Evolutionary conservation across 1,140 invertebrate genomes (phyloP).

Genomic region (Macrosteles quadrilineatus): DNA sequence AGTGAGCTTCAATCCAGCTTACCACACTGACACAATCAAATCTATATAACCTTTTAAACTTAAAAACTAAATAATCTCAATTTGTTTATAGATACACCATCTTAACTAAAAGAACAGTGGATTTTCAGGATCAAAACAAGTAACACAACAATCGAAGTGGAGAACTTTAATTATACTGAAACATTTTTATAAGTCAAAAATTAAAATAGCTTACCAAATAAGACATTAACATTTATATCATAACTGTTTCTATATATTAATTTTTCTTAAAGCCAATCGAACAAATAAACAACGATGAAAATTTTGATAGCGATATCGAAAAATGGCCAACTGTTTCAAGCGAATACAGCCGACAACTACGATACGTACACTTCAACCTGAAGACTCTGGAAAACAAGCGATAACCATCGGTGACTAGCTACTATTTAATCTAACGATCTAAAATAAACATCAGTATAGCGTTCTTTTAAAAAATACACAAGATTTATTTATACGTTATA

Average conservation of each 20-base stretch:
- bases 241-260: background rate
- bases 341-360: background rate
- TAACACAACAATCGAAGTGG: background rate
- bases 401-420: background rate
- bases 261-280: background rate
- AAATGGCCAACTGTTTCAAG: background rate
- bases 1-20: no score
- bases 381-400: background rate
- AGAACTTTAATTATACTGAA: constrained; percentile 12
- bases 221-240: background rate
- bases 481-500: constrained; percentile 17
- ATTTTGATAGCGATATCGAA: background rate
- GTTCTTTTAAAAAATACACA: constrained; percentile 29
- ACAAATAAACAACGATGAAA: background rate
- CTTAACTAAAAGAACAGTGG: no score
- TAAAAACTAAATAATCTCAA: no score
- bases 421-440: constrained; percentile 19
- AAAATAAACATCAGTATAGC: constrained; percentile 18
- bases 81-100: no score
- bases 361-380: no score
- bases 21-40: no score
- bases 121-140: no score
- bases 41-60: no score
- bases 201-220: background rate
- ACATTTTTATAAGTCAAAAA: background rate